These are phyloP conservation scores for Illadopsis cleaveri DNA, from an alignment of 2,113 vertebrate genomes.

Conservation along the genomic window DNA sequence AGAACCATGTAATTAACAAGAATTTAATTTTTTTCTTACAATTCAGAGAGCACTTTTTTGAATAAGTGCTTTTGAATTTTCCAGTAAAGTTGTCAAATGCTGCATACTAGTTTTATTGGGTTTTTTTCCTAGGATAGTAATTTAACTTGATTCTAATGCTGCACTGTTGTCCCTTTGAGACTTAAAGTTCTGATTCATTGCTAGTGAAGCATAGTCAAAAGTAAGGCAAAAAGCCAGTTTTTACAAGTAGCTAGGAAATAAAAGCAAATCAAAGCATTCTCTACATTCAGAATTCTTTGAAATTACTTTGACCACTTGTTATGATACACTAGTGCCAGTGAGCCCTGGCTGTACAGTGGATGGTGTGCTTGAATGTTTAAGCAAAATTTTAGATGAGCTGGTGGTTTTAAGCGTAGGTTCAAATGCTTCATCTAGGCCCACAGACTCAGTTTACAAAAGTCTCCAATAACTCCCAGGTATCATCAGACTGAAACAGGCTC, in stretches of 20 bases:
- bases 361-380: neutral
- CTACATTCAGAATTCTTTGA: neutral
- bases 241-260: slow-evolving; percentile 6
- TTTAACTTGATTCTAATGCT: neutral
- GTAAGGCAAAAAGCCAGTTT: neutral
- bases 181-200: neutral
- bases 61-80: neutral
- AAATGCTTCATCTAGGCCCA: neutral
- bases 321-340: neutral
- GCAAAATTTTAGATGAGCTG: neutral
- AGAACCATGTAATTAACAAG: neutral
- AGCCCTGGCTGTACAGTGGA: neutral
- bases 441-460: neutral
- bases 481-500: neutral
- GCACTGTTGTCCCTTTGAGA: neutral
- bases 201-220: neutral
- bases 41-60: neutral
- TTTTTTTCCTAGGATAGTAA: neutral
- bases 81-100: neutral
- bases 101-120: neutral
- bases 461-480: neutral
- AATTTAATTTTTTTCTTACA: neutral
- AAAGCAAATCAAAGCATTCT: slow-evolving; percentile 1
- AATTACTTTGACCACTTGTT: neutral
- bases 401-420: neutral